Conservation (phyloP, 1,140 invertebrate genomes). For the Muscidifurax raptorellus region DNA sequence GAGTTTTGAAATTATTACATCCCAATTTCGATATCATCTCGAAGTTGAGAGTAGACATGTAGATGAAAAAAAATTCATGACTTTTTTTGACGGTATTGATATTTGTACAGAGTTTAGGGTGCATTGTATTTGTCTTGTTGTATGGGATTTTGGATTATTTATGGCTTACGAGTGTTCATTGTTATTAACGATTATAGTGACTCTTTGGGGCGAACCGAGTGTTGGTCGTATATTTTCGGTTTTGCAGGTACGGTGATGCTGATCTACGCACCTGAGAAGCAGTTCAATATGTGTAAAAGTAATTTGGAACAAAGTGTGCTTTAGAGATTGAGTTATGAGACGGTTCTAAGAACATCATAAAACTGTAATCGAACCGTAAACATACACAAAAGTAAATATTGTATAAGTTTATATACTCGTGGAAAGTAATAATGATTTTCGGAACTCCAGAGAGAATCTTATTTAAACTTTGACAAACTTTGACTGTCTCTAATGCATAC, state of each 20-base stretch:
- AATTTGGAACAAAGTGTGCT: neutral
- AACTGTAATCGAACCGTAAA: neutral
- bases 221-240: too few species aligned
- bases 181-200: neutral
- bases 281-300: too few species aligned
- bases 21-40: neutral
- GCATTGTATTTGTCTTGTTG: too few species aligned
- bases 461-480: slow-evolving; percentile 1
- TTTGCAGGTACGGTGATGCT: too few species aligned
- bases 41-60: neutral
- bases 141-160: slow-evolving; percentile 21
- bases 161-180: neutral
- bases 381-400: neutral
- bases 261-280: too few species aligned
- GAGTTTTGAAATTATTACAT: slow-evolving; percentile 13
- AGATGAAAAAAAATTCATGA: neutral
- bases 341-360: too few species aligned
- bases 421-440: neutral
- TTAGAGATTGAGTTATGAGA: neutral
- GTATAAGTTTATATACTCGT: neutral
- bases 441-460: neutral
- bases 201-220: neutral
- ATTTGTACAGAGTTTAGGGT: too few species aligned
- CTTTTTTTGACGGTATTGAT: too few species aligned
- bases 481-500: neutral